Evolutionary conservation across 2,888 invertebrate genomes (phyloP).

Genomic region (Rhynchonema sp.): DNA sequence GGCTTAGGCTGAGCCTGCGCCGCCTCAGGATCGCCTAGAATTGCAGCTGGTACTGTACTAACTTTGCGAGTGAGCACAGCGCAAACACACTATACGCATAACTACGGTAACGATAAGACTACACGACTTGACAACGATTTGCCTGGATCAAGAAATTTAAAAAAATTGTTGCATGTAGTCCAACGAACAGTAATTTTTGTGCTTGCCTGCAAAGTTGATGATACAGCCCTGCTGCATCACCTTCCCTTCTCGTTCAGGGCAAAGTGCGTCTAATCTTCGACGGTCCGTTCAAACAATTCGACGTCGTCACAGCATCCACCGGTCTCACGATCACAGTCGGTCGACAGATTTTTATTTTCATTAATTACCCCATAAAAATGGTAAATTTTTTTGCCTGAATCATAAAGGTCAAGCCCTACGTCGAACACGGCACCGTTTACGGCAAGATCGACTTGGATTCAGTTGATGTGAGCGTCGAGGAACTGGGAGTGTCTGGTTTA

Average conservation of each 20-base stretch:
- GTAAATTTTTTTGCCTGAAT: background rate
- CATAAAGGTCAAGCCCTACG: background rate
- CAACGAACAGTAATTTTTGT: too few relatives aligned
- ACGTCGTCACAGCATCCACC: background rate
- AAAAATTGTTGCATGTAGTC: too few relatives aligned
- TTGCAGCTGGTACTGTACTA: too few relatives aligned
- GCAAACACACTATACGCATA: too few relatives aligned
- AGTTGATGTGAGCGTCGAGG: background rate
- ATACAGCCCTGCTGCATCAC: too few relatives aligned
- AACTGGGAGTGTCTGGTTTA: background rate
- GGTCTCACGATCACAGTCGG: background rate
- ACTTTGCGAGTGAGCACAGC: too few relatives aligned
- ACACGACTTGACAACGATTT: too few relatives aligned
- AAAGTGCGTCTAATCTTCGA: background rate
- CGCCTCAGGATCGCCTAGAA: too few relatives aligned
- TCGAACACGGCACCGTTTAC: background rate
- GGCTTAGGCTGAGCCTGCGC: too few relatives aligned
- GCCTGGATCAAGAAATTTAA: too few relatives aligned
- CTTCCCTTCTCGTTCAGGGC: background rate
- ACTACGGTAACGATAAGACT: too few relatives aligned
- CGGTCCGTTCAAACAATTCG: background rate
- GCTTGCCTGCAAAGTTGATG: too few relatives aligned
- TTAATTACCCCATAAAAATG: background rate
- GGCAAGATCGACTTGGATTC: background rate
- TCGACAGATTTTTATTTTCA: background rate